Conservation (phyloP, 2,797 vertebrate genomes). For the Sparus aurata region DNA sequence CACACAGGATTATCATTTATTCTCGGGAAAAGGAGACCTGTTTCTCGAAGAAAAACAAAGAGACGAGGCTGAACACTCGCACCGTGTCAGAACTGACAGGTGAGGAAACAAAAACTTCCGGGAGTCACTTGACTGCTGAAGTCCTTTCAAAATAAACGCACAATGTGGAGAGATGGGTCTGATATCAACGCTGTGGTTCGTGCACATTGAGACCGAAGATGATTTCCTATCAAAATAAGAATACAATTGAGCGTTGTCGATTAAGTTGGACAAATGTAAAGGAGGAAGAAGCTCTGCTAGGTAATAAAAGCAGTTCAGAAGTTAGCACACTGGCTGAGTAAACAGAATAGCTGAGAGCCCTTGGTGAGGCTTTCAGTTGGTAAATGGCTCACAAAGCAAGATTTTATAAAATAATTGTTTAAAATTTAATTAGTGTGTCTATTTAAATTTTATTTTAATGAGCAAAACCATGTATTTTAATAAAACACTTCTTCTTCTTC, state of each 20-base stretch:
- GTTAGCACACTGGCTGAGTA: not conserved
- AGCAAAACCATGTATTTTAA: too few species aligned
- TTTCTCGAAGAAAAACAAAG: slow-evolving; percentile 67
- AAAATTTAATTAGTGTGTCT: too few species aligned
- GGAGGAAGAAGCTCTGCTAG: too few species aligned
- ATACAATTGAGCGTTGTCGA: too few species aligned
- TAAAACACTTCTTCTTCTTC: too few species aligned
- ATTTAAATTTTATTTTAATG: too few species aligned
- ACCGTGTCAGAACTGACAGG: slow-evolving; percentile 78
- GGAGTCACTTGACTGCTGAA: slow-evolving; percentile 65
- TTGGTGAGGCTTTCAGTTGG: too few species aligned
- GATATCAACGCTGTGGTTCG: too few species aligned
- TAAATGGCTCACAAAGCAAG: too few species aligned
- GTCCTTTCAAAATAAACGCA: slow-evolving; percentile 79
- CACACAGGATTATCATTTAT: slow-evolving; percentile 50
- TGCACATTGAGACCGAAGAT: not conserved
- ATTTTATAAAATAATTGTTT: too few species aligned
- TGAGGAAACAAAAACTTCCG: slow-evolving; percentile 85
- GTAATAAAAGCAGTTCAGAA: not conserved
- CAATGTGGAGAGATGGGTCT: fast-evolving
- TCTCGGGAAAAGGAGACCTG: slow-evolving; percentile 20
- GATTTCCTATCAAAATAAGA: too few species aligned
- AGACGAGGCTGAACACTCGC: slow-evolving; percentile 53
- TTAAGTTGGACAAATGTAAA: not conserved
- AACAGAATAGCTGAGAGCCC: not conserved